Base-by-base conservation (phyloP, 2,797 vertebrate species). In the Sebastes oblongus region DNA sequence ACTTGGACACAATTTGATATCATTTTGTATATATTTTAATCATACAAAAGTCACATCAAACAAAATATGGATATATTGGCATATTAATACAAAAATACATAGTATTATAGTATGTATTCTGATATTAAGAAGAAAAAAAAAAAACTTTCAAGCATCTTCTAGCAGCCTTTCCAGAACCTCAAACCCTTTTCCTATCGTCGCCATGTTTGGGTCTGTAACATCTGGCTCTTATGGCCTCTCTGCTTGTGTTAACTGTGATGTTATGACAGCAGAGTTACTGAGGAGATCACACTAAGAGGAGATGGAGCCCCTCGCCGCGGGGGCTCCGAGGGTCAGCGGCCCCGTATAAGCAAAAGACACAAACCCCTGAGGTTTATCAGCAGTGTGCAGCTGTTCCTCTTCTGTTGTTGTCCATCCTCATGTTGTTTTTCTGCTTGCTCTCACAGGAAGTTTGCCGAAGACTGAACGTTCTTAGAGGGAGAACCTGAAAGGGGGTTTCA, bases 261-360 rank as follows among this genome's bases (percentile, higher is more conserved):
- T 94, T 94, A 89, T 94, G 92, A 92, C 91, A 92, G 90, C 80
- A 54, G 56, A 87, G 81, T 69, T 86, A 88, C 81, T 84, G 90
- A 77, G 74, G 82, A 88, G 86, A 85, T 90, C 89, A 78, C 80
- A 70, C 85, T 66, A 71, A 82, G 81, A 84, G 81, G 82, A 87
- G 80, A 46, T 61, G 60, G 86, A 82, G 71, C 72, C 61, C 75
- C 52, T 78, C 75, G 78, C 72, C 36, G 22, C 14, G 52, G 61
- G 70, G 58, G 75, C 77, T 32, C 81, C 36, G 72, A 55, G 67
- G 93, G 92, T 94, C 93, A 91, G 2, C 50, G 87, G 83, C 85
- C 89, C 65, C 11, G 29, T 89, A 89, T 82, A 87, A 84, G 78
- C 81, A 72, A 24, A 67, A 66, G 54, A 75, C 10, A 46, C 65